phyloP scores from a whole-genome alignment of 2,113 vertebrate species.

The Lamprologus sp. region DNA sequence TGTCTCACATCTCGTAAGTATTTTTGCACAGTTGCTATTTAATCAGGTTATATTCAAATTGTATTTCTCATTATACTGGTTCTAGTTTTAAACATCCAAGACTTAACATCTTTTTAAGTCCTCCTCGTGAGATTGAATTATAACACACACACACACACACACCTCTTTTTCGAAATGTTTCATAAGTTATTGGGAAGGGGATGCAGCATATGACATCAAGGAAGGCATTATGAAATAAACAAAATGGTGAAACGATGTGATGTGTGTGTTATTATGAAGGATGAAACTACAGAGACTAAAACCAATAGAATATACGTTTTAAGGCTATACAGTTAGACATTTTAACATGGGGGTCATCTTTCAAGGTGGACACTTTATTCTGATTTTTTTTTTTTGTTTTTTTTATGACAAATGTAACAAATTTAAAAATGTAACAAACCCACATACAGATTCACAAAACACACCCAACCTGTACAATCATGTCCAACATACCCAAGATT shows the following conservation, averaged over 20 bases:
- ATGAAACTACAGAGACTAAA: neutral
- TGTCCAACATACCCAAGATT: neutral
- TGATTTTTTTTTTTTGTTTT: neutral
- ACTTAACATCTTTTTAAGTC: conserved; percentile 18
- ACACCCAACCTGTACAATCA: neutral
- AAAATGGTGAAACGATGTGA: conserved; percentile 28
- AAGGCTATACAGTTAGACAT: neutral
- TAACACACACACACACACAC: neutral
- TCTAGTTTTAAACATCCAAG: conserved; percentile 17
- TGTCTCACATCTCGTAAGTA: neutral
- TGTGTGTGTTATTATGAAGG: neutral
- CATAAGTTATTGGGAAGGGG: conserved; percentile 22
- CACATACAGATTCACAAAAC: neutral
- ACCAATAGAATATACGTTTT: neutral
- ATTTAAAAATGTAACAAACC: neutral
- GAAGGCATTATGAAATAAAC: conserved; percentile 70
- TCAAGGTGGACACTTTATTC: neutral
- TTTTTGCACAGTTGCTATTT: conserved; percentile 64
- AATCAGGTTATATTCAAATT: neutral
- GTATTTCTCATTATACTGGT: conserved; percentile 1
- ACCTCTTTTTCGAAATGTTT: conserved; percentile 38
- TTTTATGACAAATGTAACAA: neutral
- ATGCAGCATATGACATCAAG: conserved; percentile 27
- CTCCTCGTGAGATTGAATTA: conserved; percentile 2
- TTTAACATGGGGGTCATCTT: neutral